Percentiles rank a stretch among this genome's conserved stretches.
These are phyloP conservation scores for Diarsia dahlii DNA, from an alignment of 2,888 invertebrate species.

Conservation along the genomic window DNA sequence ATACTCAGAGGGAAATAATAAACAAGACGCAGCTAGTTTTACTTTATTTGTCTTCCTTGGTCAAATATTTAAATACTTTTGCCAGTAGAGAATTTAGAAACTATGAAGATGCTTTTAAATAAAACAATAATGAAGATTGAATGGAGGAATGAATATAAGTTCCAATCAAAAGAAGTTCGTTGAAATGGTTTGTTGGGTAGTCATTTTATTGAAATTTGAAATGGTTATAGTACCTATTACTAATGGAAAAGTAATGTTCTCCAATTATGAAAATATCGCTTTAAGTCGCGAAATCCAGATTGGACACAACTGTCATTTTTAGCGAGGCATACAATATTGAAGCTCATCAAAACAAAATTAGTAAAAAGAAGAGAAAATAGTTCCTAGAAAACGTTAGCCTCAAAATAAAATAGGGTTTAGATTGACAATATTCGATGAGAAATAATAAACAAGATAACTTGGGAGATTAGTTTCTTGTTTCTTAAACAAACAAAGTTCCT, in stretches of 20 bases:
- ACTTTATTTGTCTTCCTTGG: neutral
- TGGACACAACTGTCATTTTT: constrained; percentile 7
- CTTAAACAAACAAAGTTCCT: constrained; percentile 25
- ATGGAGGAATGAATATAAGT: neutral
- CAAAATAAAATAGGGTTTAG: neutral
- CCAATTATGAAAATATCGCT: neutral
- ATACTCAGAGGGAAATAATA: constrained; percentile 7
- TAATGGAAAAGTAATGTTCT: neutral
- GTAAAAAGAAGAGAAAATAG: constrained; percentile 1
- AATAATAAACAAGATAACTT: constrained; percentile 15
- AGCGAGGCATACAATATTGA: constrained; percentile 3
- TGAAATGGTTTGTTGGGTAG: neutral
- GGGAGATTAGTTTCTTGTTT: constrained; percentile 3
- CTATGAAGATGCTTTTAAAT: neutral
- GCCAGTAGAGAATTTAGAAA: neutral
- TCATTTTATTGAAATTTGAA: neutral
- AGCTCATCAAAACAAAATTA: neutral
- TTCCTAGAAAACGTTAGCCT: constrained; percentile 15
- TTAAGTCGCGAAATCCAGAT: neutral
- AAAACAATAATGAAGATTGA: neutral
- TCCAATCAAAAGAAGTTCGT: neutral
- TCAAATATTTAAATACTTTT: neutral
- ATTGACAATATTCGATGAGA: neutral
- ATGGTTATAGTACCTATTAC: neutral
- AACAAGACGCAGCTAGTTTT: constrained; percentile 13